Conservation (phyloP, 2,113 vertebrate species). For the Gymnorhina tibicen region DNA sequence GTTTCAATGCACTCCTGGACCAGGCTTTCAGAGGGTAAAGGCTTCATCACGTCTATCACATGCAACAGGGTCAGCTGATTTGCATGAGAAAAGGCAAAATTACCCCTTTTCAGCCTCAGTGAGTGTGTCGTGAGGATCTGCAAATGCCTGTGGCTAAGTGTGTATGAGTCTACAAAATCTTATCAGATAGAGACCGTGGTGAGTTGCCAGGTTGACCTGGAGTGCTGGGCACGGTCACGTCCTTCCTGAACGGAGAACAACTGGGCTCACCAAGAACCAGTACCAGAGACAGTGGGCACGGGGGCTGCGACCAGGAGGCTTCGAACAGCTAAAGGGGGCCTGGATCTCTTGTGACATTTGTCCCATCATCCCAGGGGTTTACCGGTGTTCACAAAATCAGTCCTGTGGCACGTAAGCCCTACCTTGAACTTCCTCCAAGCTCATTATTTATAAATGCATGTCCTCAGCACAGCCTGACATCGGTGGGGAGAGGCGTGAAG, state of each 20-base stretch:
- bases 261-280: background rate
- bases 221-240: background rate
- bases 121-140: accelerated
- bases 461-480: background rate
- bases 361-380: background rate
- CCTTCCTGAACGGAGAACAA: background rate
- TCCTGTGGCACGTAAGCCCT: background rate
- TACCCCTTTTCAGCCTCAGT: background rate
- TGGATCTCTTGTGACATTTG: background rate
- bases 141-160: background rate
- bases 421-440: background rate
- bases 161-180: background rate
- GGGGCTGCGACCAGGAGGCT: background rate
- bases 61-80: background rate
- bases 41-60: background rate
- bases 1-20: accelerated
- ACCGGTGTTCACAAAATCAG: background rate
- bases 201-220: background rate
- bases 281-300: too few species aligned
- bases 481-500: accelerated
- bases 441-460: background rate
- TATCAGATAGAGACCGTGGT: background rate
- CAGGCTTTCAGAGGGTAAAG: background rate
- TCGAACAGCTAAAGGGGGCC: background rate
- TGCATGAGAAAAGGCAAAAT: background rate